Evolutionary conservation across 2,888 invertebrate genomes (phyloP).

Genomic region (Cataglyphis albicans): DNA sequence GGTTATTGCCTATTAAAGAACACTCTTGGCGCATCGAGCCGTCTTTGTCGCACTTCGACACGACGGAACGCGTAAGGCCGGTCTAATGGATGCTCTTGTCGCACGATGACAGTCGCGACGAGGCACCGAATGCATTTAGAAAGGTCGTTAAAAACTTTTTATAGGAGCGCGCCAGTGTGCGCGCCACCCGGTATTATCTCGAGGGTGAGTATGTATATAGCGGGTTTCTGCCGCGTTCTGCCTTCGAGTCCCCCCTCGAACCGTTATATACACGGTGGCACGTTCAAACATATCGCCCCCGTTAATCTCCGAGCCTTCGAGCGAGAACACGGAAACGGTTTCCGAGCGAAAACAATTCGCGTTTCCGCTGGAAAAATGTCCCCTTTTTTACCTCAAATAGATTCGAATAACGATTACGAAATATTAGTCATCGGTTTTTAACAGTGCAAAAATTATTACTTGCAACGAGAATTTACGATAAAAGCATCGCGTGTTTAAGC

Average conservation of each 20-base stretch:
- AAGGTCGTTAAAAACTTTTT: slow-evolving; percentile 76
- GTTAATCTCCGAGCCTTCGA: slow-evolving; percentile 24
- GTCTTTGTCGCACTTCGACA: slow-evolving; percentile 53
- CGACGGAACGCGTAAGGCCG: slow-evolving; percentile 61
- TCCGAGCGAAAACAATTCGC: slow-evolving; percentile 12
- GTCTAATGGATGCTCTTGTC: slow-evolving; percentile 72
- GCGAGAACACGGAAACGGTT: slow-evolving; percentile 2
- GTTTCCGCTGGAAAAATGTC: background rate
- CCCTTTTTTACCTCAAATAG: background rate
- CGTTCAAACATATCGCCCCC: slow-evolving; percentile 27
- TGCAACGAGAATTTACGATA: background rate
- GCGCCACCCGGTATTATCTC: slow-evolving; percentile 59
- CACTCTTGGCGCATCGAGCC: background rate
- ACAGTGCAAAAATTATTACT: background rate
- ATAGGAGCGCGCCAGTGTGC: slow-evolving; percentile 61
- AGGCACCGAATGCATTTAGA: slow-evolving; percentile 74
- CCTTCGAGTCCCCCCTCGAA: slow-evolving; percentile 61
- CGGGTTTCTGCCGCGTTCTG: slow-evolving; percentile 59
- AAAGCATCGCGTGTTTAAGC: slow-evolving; percentile 6
- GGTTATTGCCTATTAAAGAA: slow-evolving; percentile 35
- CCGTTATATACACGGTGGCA: slow-evolving; percentile 32
- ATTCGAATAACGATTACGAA: background rate
- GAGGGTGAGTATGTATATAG: slow-evolving; percentile 69
- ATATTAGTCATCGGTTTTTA: slow-evolving; percentile 3
- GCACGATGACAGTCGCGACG: slow-evolving; percentile 61